phyloP scores from a whole-genome alignment of 2,797 vertebrate genomes.

The Phylloscopus collybita region DNA sequence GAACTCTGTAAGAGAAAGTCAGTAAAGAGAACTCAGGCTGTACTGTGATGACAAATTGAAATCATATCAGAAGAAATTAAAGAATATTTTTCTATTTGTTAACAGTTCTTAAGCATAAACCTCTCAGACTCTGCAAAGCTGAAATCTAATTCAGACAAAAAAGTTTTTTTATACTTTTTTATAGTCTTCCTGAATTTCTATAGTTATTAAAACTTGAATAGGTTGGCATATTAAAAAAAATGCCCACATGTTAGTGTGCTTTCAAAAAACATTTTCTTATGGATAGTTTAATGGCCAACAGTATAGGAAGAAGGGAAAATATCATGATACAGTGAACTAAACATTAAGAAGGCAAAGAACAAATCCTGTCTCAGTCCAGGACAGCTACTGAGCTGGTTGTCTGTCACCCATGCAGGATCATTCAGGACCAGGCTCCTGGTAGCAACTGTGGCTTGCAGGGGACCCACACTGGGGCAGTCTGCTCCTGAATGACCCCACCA shows the following conservation, averaged over 20 bases:
- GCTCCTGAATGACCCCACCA: fast-evolving
- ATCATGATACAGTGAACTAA: neutral
- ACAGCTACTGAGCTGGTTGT: neutral
- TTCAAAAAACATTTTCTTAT: neutral
- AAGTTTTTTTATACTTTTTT: neutral
- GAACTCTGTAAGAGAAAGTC: too few relatives aligned
- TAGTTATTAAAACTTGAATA: neutral
- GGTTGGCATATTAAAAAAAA: neutral
- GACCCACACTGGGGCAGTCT: neutral
- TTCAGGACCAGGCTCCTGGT: neutral
- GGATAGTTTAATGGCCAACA: neutral
- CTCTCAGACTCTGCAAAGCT: neutral
- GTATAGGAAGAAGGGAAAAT: neutral
- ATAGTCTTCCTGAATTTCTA: neutral
- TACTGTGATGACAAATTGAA: neutral
- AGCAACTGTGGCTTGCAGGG: too few relatives aligned
- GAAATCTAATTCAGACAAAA: neutral
- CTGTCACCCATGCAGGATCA: too few relatives aligned
- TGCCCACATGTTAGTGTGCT: fast-evolving
- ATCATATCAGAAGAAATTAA: neutral
- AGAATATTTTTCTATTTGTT: neutral
- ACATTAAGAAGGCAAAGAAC: neutral
- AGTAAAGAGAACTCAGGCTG: neutral
- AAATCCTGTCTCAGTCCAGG: neutral
- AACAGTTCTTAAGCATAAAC: neutral